Base-by-base conservation (phyloP, 2,113 vertebrate genomes). In the Gallinago media region DNA sequence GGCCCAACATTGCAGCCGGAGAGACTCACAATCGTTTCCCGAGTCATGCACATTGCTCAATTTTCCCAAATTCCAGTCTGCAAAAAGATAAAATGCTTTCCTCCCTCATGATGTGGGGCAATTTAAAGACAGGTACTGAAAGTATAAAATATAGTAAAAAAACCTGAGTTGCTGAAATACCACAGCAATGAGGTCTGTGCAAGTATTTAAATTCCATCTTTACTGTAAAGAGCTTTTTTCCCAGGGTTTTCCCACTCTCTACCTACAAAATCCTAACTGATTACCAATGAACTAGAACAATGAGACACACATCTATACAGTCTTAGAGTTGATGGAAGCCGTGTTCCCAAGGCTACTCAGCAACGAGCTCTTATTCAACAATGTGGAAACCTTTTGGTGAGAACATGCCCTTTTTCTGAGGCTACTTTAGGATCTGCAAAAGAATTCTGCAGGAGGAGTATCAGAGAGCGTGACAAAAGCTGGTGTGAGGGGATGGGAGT, bases 391-490 rank as follows among this genome's bases (percentile, higher is more conserved):
- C 26, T 85, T 89, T 80, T 79, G 34, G 63, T 15, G 49, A 67
- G 34, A 88, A n/a, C 16, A 27, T 36, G 32, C 8, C 36, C 25
- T 38, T 76, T 88, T 85, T 62, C 76, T 80, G 63, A 74, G 31
- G 22, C 17, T 15, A 36, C 44, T 49, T 79, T 13, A 66, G 27
- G 31, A 58, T 73, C 19, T 62, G 36, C 27, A 58, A 40, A 92
- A 88, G 19, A 76, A 79, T 86, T 96, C 40, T 46, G 15, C 36
- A 29, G 58, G 15, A 66, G 3, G 15, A 8, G 4, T 61, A 40
- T 46, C 31, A 42, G 34, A 1, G 2, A 1, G 2, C 0, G 0
- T 47, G 58, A 32, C 32, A 77, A 71, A 21, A 23, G 31, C 49
- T 47, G 52, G 11, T 9, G 2, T 74, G 55, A 88, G 58, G 32